These are phyloP conservation scores for Alethe castanea DNA, from an alignment of 2,113 vertebrate genomes.

Conservation along the genomic window DNA sequence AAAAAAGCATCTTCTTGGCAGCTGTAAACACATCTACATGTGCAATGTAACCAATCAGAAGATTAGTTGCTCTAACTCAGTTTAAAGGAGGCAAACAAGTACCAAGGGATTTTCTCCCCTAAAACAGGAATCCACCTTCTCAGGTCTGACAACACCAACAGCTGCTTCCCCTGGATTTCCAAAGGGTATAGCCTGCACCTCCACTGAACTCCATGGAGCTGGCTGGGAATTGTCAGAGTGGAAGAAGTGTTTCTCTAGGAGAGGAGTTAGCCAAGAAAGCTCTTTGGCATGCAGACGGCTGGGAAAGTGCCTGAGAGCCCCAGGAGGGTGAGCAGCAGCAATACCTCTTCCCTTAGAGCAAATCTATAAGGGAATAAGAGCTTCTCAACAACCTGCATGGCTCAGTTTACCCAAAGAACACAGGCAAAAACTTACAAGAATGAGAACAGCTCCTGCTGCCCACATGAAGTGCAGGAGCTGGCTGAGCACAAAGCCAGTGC, in stretches of 20 bases:
- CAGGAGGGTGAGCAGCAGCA: constrained; percentile 21
- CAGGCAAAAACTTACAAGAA: not conserved
- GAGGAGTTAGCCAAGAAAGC: constrained; percentile 54
- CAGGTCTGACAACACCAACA: not conserved
- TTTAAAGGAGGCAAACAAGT: not conserved
- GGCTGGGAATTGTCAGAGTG: not conserved
- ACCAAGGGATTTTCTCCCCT: not conserved
- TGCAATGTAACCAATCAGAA: not conserved
- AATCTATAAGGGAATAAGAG: constrained; percentile 16
- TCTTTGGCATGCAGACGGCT: constrained; percentile 23
- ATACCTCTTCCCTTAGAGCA: constrained; percentile 3
- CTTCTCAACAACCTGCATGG: not conserved
- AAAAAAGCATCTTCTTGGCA: not conserved
- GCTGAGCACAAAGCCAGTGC: not conserved
- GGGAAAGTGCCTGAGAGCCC: constrained; percentile 11
- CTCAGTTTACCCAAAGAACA: not conserved
- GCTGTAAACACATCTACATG: not conserved
- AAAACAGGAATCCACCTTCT: not conserved
- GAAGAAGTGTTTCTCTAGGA: not conserved
- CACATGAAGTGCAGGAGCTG: not conserved
- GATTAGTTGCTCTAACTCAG: not conserved
- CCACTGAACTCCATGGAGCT: not conserved
- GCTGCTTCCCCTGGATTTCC: not conserved
- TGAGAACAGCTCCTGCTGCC: not conserved
- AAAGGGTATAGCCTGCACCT: not conserved